These are phyloP conservation scores for Habroteleia sp. DNA, from an alignment of 2,888 invertebrate species.

Conservation along the genomic window DNA sequence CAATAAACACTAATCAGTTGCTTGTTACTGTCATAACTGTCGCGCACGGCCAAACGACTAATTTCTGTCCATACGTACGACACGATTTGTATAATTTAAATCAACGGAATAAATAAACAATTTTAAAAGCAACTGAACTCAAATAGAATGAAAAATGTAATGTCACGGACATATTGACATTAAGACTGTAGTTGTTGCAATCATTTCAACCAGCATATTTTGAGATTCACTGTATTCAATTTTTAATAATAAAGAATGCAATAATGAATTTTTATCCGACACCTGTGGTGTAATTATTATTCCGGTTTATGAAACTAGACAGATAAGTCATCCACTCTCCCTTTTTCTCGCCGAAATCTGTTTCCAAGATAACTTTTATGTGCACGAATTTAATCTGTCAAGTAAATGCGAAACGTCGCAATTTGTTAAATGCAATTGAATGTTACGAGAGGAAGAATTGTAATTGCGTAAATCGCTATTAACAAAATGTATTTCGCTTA, in stretches of 20 bases:
- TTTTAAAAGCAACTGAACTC: conserved; percentile 4
- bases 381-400: conserved; percentile 14
- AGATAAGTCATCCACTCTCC: too few relatives aligned
- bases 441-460: conserved; percentile 25
- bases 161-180: conserved; percentile 42
- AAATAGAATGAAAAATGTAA: conserved; percentile 13
- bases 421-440: conserved; percentile 42
- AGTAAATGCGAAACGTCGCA: conserved; percentile 23
- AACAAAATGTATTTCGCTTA: conserved; percentile 57
- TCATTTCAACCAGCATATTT: conserved; percentile 26
- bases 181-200: conserved; percentile 49
- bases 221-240: conserved; percentile 47
- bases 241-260: conserved; percentile 50
- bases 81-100: conserved; percentile 23
- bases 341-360: not conserved
- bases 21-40: conserved; percentile 30
- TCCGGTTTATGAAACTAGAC: not conserved
- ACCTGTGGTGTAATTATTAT: not conserved
- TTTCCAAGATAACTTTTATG: conserved; percentile 35
- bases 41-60: conserved; percentile 6
- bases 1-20: conserved; percentile 53
- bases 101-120: conserved; percentile 6
- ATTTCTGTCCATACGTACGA: conserved; percentile 32
- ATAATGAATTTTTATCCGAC: conserved; percentile 15
- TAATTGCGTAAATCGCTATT: conserved; percentile 50